Evolutionary conservation across 1,140 invertebrate genomes (phyloP).

Genomic region (Pygmarrhopalites habei): DNA sequence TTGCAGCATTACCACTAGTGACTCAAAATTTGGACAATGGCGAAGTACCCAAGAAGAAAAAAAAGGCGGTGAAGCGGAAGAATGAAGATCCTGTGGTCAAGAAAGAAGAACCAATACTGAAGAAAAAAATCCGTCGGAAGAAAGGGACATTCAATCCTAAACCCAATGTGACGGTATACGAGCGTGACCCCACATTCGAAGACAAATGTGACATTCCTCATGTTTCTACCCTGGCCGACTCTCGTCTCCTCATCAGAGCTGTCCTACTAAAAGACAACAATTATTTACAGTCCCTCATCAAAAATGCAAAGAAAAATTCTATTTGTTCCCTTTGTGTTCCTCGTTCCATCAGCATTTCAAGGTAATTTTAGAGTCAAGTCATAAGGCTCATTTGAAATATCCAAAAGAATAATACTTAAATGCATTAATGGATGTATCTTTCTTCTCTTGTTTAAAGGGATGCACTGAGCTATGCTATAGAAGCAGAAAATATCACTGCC

Average conservation of each 20-base stretch:
- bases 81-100: too few species aligned
- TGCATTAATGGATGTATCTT: too few species aligned
- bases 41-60: too few species aligned
- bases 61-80: too few species aligned
- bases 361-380: too few species aligned
- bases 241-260: slow-evolving; percentile 46
- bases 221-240: slow-evolving; percentile 46
- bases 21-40: too few species aligned
- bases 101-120: background rate
- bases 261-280: slow-evolving; percentile 44
- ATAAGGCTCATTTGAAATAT: too few species aligned
- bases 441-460: too few species aligned
- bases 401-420: too few species aligned
- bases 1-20: too few species aligned
- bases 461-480: slow-evolving; percentile 44
- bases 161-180: slow-evolving; percentile 42
- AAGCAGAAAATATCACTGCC: slow-evolving; percentile 42
- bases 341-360: slow-evolving; percentile 35
- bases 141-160: slow-evolving; percentile 33
- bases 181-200: slow-evolving; percentile 49
- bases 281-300: slow-evolving; percentile 23
- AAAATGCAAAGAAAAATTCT: slow-evolving; percentile 10
- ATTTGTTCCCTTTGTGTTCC: slow-evolving; percentile 15
- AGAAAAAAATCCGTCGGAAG: slow-evolving; percentile 10
- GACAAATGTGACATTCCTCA: slow-evolving; percentile 45